These are phyloP conservation scores for Spheniscus mendiculus DNA, from an alignment of 2,113 vertebrate genomes.

Conservation along the genomic window DNA sequence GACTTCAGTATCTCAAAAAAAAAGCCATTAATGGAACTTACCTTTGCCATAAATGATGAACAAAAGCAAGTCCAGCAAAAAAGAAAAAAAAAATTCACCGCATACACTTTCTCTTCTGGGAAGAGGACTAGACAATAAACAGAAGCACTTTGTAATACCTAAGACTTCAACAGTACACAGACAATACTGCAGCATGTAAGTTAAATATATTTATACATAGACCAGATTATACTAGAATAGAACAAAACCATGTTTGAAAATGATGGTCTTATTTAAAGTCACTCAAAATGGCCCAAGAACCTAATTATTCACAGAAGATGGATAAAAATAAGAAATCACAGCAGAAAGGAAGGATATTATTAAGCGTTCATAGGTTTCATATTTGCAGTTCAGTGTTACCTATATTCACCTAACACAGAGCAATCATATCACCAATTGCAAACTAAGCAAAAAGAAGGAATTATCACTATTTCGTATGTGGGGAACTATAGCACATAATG, in stretches of 20 bases:
- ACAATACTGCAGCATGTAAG: not conserved
- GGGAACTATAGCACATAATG: not conserved
- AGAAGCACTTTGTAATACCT: not conserved
- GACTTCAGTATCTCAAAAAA: not conserved
- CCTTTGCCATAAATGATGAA: not conserved
- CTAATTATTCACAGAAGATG: not conserved
- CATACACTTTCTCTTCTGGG: not conserved
- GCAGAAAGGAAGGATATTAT: not conserved
- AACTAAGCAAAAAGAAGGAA: not conserved
- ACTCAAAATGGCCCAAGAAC: not conserved
- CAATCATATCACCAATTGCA: accelerated
- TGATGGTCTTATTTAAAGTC: not conserved
- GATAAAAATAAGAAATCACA: not conserved
- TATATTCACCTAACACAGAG: not conserved
- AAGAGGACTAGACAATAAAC: not conserved
- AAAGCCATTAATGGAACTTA: not conserved
- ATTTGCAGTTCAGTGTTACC: not conserved
- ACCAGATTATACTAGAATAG: not conserved
- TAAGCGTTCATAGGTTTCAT: not conserved
- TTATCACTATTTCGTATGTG: not conserved
- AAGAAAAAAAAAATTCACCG: not conserved
- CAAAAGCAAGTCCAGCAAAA: not conserved
- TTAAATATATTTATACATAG: not conserved
- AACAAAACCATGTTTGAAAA: not conserved
- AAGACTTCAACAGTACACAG: not conserved